Base-by-base conservation (phyloP, 2,888 invertebrate genomes). In the Ctenicera cuprea region DNA sequence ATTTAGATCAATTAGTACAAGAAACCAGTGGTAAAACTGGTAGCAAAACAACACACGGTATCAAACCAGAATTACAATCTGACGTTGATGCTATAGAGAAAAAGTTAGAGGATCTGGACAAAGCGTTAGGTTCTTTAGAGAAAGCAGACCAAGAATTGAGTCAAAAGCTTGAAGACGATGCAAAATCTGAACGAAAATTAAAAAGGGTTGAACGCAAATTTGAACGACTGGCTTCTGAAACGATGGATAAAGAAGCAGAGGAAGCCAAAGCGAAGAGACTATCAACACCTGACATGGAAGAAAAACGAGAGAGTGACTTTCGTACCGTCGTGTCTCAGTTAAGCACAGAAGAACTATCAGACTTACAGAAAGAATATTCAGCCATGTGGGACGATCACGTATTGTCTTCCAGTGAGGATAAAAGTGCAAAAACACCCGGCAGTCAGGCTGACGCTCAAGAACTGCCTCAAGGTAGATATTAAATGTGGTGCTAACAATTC, bases 221-320 rank as follows among this genome's bases (percentile, higher is more conserved):
- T 82, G 89, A 89, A 81, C 81, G 88, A 79, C 88, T 89, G 87
- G 88, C 89, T 48, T 89, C 89, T 12, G 86, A 89, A 80, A 85
- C 86, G 16, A 79, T 88, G 70, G 87, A 87, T 61, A 83, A 83
- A 71, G 86, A 86, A 57, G 76, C 73, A 37, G 71, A 66, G 61
- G 83, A 82, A 26, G 84, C 83, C 12, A 83, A 85, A 80, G 77
- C 73, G 48, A 77, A 80, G 43, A 78, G 84, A 76, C 71, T 85
- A 65, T 81, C 85, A 18, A 83, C 85, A 37, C 86, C 86, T n/a
- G 84, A 84, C 71, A 82, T 86, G 70, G 84, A 86, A 71, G 83
- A 83, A 71, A 82, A 81, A 75, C 83, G 84, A 41, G 88, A 88
- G 74, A 84, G 81, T 22, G 88, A 88, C 77, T 89, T 86, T 82